Percentiles rank a stretch among this genome's conserved stretches.
These are phyloP conservation scores for Oryzias dopingdopingensis DNA, from an alignment of 2,797 vertebrate genomes.

Conservation along the genomic window DNA sequence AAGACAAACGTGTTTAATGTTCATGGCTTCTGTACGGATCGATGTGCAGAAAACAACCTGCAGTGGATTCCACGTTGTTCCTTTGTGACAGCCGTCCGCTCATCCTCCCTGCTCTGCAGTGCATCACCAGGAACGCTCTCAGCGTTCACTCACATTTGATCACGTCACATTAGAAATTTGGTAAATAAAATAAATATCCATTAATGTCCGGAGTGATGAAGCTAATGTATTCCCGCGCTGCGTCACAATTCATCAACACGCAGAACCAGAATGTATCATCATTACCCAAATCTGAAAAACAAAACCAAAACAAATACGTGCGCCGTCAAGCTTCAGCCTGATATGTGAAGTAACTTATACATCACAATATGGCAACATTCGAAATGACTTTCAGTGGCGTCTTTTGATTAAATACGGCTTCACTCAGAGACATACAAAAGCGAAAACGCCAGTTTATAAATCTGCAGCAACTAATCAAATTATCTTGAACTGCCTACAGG, in stretches of 20 bases:
- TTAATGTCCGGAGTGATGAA: neutral
- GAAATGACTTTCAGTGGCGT: neutral
- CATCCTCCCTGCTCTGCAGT: neutral
- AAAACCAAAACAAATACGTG: neutral
- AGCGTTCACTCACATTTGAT: neutral
- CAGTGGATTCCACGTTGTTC: too few relatives aligned
- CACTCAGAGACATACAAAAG: too few relatives aligned
- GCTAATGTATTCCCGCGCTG: neutral
- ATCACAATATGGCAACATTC: neutral
- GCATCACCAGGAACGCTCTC: neutral
- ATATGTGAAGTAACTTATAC: neutral
- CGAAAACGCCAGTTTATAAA: too few relatives aligned
- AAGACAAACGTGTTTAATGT: neutral
- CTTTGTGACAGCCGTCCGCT: too few relatives aligned
- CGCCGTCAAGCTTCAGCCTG: neutral
- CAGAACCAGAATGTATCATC: neutral
- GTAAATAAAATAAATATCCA: neutral
- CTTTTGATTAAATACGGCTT: neutral
- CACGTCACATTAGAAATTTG: neutral
- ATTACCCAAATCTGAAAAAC: neutral
- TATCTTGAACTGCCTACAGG: too few relatives aligned
- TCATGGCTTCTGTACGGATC: neutral
- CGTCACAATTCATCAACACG: neutral
- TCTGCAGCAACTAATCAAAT: too few relatives aligned
- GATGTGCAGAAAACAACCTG: neutral